Conservation (phyloP, 2,113 vertebrate genomes). For the Tonatia bakeri region DNA sequence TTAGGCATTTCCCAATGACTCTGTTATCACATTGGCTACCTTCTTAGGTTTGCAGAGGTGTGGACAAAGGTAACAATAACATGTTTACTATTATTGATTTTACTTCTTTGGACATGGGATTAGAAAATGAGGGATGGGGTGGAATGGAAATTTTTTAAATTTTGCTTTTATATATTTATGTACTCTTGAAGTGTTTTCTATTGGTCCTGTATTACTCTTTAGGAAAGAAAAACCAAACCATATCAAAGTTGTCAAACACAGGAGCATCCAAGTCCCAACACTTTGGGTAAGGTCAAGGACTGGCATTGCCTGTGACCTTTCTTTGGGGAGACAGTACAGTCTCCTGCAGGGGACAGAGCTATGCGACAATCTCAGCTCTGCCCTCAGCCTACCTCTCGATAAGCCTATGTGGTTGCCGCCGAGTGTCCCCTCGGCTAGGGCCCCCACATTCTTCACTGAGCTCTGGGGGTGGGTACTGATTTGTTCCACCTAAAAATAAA, state of each 20-base stretch:
- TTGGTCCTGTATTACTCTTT: background rate
- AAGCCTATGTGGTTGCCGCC: background rate
- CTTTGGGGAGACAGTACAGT: background rate
- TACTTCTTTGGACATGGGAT: background rate
- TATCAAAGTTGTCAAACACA: background rate
- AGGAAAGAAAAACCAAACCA: background rate
- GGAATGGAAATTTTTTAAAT: background rate
- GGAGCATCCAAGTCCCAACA: background rate
- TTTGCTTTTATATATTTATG: background rate
- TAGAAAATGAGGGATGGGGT: background rate
- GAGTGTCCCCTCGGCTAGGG: slow-evolving; percentile 64
- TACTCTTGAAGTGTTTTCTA: background rate
- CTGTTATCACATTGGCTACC: background rate
- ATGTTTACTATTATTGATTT: background rate
- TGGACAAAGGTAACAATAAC: background rate
- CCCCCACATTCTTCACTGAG: slow-evolving; percentile 79
- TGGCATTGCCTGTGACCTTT: background rate
- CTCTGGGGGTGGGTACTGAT: slow-evolving; percentile 81
- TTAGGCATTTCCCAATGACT: background rate
- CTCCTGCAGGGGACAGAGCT: too few species aligned
- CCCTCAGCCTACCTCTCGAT: background rate
- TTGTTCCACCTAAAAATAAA: slow-evolving; percentile 80
- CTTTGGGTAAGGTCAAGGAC: background rate
- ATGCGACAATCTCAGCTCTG: background rate
- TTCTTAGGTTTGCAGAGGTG: background rate